Evolutionary conservation across 35 echinoderm and acorn worm genomes (phyloP), one percentile per base, ranked within the genome.

Genomic region (Hemicentrotus pulcherrimus): DNA sequence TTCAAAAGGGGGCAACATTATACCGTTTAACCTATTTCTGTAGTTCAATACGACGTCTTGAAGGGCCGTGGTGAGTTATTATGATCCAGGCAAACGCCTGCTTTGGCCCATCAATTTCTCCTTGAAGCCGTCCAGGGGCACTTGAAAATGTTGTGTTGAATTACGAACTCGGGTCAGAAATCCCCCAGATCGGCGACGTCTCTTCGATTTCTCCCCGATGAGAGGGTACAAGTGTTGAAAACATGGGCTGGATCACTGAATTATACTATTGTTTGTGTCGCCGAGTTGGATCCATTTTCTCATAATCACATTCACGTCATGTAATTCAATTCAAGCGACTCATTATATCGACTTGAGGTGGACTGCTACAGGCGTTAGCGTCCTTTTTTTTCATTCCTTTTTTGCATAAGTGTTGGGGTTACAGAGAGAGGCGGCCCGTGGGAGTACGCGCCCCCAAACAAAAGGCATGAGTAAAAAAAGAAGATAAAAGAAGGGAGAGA

Each of bases 11-110:
- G 9, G 65, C 19, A 78, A 78, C 65, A 78, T 78, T 78, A 78
- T 78, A 78, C 65, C 28, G 65, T n/a, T 78, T 78, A 78, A 78
- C 65, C 65, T 78, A 78, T 78, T 78, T 78, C 65, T 78, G 65
- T 78, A 78, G 15, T 78, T 78, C 22, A 18, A 78, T 78, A 78
- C 65, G 50, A 55, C 15, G 65, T 22, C 28, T 28, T 78, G 19
- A 22, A 78, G 65, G 28, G 19, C 65, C 24, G 22, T 78, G 19
- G 65, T 78, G 65, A n/a, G 65, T 78, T 78, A 78, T 78, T 78
- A 78, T 28, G 65, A n/a, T 6, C 19, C 65, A 78, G 65, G 65
- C 65, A 78, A 78, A 78, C 19, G 65, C 0, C 6, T 78, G 65
- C 18, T 28, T 78, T 78, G 0, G 22, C 18, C 65, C 65, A 78